Evolutionary conservation across 2,113 vertebrate species (phyloP).

Genomic region (Zosterops pallidus): DNA sequence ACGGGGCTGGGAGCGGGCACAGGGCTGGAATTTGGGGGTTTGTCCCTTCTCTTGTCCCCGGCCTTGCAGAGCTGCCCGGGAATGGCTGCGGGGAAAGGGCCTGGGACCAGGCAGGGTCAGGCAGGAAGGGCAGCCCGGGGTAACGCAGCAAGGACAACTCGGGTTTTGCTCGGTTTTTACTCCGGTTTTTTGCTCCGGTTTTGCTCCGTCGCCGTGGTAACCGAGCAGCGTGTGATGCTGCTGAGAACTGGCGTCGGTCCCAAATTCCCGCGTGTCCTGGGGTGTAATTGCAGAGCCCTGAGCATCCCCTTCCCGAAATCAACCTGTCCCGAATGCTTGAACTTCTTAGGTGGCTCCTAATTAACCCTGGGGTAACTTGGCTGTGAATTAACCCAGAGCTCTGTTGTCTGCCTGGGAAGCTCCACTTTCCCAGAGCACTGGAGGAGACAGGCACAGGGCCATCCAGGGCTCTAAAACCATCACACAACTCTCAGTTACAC

Average conservation of each 20-base stretch:
- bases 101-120: neutral
- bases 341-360: neutral
- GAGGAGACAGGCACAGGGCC: rapidly evolving
- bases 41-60: neutral
- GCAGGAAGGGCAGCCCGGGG: neutral
- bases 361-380: neutral
- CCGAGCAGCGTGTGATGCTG: neutral
- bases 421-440: neutral
- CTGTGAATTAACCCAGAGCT: neutral
- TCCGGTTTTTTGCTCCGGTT: neutral
- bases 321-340: neutral
- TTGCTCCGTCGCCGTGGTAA: neutral
- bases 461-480: neutral
- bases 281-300: neutral
- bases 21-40: too few species aligned
- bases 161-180: neutral
- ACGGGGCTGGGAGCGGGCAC: neutral
- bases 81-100: neutral
- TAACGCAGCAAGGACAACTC: neutral
- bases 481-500: neutral
- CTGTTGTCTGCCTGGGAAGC: neutral
- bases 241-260: neutral
- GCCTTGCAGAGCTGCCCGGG: too few species aligned
- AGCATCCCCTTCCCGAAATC: neutral
- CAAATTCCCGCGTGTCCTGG: neutral